Conservation (phyloP, 2,113 vertebrate genomes). For the Illadopsis cleaveri region DNA sequence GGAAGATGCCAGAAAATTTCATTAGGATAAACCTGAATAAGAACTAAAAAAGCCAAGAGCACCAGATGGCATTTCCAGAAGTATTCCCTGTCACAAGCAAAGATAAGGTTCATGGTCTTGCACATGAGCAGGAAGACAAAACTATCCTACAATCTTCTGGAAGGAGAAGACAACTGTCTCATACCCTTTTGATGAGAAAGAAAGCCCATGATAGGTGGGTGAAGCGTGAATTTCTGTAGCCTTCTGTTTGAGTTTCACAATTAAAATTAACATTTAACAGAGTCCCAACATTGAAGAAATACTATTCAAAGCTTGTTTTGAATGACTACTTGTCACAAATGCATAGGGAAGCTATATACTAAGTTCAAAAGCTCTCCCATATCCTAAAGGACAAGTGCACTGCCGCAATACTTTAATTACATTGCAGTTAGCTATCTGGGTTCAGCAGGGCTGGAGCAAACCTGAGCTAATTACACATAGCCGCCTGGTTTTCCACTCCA, state of each 20-base stretch:
- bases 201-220: not conserved
- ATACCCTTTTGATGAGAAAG: not conserved
- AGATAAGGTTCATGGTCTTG: slow-evolving; percentile 14
- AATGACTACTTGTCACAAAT: not conserved
- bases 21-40: slow-evolving; percentile 40
- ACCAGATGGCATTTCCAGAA: slow-evolving; percentile 49
- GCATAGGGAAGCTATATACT: not conserved
- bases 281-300: not conserved
- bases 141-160: not conserved
- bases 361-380: not conserved
- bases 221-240: not conserved
- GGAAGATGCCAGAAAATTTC: slow-evolving; percentile 64
- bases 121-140: not conserved
- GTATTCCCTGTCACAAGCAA: not conserved
- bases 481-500: not conserved
- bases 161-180: not conserved
- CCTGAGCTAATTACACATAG: not conserved
- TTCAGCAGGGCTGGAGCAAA: not conserved
- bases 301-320: not conserved
- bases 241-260: not conserved
- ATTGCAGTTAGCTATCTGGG: not conserved
- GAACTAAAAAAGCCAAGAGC: slow-evolving; percentile 3
- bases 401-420: not conserved
- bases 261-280: not conserved
- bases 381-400: not conserved